A percentile compares a stretch with the other conserved stretches of the same genome.
Evolutionary conservation across 2,113 vertebrate species (phyloP).

Genomic region (Collichthys lucidus): DNA sequence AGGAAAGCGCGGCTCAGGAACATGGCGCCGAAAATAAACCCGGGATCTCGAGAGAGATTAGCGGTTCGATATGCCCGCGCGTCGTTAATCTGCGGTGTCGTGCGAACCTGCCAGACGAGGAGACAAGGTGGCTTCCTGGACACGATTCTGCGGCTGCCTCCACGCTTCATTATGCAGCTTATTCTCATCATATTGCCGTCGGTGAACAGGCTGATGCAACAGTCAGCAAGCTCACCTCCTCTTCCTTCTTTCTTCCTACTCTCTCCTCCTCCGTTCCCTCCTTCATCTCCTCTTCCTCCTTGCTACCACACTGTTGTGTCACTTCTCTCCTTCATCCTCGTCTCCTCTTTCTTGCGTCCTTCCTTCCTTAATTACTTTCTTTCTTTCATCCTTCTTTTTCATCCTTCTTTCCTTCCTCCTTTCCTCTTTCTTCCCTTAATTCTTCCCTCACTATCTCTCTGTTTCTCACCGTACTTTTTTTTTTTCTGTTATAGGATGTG

Average conservation of each 20-base stretch:
- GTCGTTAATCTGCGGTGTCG: slow-evolving; percentile 26
- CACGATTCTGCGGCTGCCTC: slow-evolving; percentile 63
- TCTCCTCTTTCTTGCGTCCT: neutral
- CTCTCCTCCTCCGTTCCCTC: slow-evolving; percentile 18
- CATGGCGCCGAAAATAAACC: slow-evolving; percentile 46
- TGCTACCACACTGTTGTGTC: neutral
- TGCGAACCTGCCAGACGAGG: slow-evolving; percentile 58
- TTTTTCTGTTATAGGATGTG: slow-evolving; percentile 73
- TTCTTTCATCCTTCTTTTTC: neutral
- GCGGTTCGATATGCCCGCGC: slow-evolving; percentile 32
- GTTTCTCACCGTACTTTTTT: slow-evolving; percentile 44
- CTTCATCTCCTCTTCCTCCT: neutral
- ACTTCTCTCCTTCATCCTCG: neutral
- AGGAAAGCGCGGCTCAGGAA: neutral
- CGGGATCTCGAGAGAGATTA: slow-evolving; percentile 42
- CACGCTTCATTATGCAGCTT: slow-evolving; percentile 72
- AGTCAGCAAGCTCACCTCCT: slow-evolving; percentile 64
- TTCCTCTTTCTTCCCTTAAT: slow-evolving; percentile 18
- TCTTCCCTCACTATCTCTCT: slow-evolving; percentile 42
- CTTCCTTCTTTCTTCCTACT: slow-evolving; percentile 38
- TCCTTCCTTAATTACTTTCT: neutral
- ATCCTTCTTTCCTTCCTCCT: neutral
- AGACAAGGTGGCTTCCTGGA: slow-evolving; percentile 67
- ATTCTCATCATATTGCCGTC: slow-evolving; percentile 72
- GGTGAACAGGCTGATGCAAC: slow-evolving; percentile 77